Percentiles rank a stretch among this genome's conserved stretches.
phyloP scores from a whole-genome alignment of 2,888 invertebrate genomes.

The Stictocephala bisonia region DNA sequence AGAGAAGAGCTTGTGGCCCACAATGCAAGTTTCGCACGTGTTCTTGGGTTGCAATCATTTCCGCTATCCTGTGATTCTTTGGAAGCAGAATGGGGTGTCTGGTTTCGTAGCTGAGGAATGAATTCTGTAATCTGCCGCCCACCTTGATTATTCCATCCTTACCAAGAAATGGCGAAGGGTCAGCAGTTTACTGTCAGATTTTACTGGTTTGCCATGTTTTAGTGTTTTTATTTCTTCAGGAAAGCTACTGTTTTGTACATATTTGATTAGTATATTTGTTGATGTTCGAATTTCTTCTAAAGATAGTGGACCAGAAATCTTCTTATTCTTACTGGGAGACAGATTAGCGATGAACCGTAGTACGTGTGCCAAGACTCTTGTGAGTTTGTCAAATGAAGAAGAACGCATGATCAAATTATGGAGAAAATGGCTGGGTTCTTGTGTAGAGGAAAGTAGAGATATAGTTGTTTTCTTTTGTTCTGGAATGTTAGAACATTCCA shows the following conservation, averaged over 20 bases:
- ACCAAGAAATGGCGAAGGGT: conserved; percentile 33
- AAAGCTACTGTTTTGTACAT: neutral
- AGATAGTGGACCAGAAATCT: conserved; percentile 8
- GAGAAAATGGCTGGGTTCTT: neutral
- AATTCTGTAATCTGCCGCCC: conserved; percentile 16
- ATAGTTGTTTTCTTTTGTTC: neutral
- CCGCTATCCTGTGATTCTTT: neutral
- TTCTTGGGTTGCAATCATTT: neutral
- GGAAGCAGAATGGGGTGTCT: conserved; percentile 33
- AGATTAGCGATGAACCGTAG: neutral
- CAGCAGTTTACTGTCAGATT: neutral
- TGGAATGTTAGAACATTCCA: neutral
- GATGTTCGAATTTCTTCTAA: neutral
- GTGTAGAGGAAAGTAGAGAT: neutral
- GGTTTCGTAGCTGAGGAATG: neutral
- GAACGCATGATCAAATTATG: neutral
- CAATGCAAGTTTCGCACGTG: conserved; percentile 18
- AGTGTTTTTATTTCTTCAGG: neutral
- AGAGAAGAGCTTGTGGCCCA: conserved; percentile 25
- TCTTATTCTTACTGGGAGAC: neutral
- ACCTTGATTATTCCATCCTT: conserved; percentile 13
- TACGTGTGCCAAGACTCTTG: neutral
- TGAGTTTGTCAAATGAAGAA: neutral
- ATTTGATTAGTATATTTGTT: neutral
- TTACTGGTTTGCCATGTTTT: neutral